Conservation (phyloP, 2,113 vertebrate species). For the Pholis gunnellus region DNA sequence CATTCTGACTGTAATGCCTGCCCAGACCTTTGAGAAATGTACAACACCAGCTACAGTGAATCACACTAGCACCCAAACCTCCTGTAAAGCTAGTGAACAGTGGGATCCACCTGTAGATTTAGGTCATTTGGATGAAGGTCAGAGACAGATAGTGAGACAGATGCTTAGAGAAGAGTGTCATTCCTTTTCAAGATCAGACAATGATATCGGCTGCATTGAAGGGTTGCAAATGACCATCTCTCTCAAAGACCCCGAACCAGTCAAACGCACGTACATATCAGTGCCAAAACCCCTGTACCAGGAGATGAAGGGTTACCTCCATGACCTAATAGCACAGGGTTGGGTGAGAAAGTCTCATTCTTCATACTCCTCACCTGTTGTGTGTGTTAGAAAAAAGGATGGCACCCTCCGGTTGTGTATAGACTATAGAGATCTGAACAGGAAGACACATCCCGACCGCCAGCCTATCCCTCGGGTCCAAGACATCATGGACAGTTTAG, state of each 20-base stretch:
- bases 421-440: slow-evolving; percentile 20
- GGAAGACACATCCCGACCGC: background rate
- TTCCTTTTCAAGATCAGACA: too few species aligned
- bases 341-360: background rate
- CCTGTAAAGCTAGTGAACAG: background rate
- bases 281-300: too few species aligned
- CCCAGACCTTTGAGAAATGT: background rate
- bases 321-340: background rate
- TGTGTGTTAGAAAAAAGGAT: too few species aligned
- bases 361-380: too few species aligned
- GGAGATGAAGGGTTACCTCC: background rate
- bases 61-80: fast-evolving
- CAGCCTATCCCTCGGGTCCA: slow-evolving; percentile 26
- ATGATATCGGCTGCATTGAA: too few species aligned
- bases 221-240: background rate
- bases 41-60: background rate
- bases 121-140: too few species aligned
- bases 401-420: background rate
- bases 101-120: background rate
- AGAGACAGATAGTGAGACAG: too few species aligned
- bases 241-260: slow-evolving; percentile 12
- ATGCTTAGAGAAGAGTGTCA: too few species aligned
- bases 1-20: background rate
- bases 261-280: too few species aligned
- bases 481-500: slow-evolving; percentile 7